phyloP scores from a whole-genome alignment of 37 sponge, comb jelly and placozoan species.

The Aplysina aerophoba region DNA sequence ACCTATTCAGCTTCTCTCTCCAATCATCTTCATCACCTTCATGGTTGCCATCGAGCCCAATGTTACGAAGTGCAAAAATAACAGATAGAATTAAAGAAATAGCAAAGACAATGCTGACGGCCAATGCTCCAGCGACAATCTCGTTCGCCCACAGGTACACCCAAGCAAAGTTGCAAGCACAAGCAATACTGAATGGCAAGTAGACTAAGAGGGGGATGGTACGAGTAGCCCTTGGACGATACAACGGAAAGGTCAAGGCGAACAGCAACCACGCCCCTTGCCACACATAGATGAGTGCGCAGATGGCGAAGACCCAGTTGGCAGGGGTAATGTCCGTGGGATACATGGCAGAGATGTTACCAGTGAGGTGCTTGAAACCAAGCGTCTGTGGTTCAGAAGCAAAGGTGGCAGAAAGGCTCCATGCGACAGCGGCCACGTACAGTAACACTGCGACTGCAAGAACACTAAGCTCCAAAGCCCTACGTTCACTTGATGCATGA shows the following conservation, averaged over 20 bases:
- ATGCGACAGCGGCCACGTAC: not conserved
- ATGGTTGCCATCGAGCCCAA: not conserved
- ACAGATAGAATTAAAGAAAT: not conserved
- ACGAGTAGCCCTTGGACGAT: not conserved
- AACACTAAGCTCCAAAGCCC: not conserved
- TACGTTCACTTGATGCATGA: not conserved
- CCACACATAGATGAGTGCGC: conserved; percentile 1
- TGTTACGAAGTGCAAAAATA: not conserved
- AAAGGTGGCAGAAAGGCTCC: not conserved
- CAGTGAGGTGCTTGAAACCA: not conserved
- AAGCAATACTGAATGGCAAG: not conserved
- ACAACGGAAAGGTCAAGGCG: not conserved
- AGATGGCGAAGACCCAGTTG: conserved; percentile 4
- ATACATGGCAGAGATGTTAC: not conserved
- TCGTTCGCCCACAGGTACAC: conserved; percentile 15
- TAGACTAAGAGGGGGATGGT: not conserved
- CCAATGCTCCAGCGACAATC: not conserved
- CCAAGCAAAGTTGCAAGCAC: conserved; percentile 16
- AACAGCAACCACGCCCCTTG: not conserved
- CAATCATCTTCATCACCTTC: too few species aligned
- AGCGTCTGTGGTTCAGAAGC: not conserved
- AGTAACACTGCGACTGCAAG: not conserved
- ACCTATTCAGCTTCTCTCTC: not conserved
- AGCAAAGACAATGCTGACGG: conserved; percentile 7
- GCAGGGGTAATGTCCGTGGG: not conserved